These are phyloP conservation scores for Nomada flava DNA, from an alignment of 2,888 invertebrate species.

Conservation along the genomic window DNA sequence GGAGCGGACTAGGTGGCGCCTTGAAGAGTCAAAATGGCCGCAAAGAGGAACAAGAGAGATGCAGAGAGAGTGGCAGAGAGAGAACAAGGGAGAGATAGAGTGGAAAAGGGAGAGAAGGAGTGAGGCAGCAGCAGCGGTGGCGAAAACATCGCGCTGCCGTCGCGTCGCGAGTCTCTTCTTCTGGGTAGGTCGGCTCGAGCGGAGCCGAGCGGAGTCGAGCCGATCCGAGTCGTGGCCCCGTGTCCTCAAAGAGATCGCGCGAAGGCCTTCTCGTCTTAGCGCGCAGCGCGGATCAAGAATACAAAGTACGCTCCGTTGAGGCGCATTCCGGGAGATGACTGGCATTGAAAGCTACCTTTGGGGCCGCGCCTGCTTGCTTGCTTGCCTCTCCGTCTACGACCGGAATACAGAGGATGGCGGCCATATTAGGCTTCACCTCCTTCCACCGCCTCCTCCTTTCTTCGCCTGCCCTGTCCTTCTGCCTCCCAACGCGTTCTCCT, in stretches of 20 bases:
- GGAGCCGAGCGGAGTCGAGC: conserved; percentile 36
- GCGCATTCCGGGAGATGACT: conserved; percentile 83
- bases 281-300: conserved; percentile 75
- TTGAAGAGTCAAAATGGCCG: conserved; percentile 70
- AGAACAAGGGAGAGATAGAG: conserved; percentile 1
- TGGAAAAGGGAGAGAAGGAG: conserved; percentile 8
- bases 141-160: conserved; percentile 16
- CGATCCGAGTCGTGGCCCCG: conserved; percentile 60
- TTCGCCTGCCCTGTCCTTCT: conserved; percentile 37
- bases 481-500: conserved; percentile 9
- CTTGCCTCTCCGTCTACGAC: conserved; percentile 75
- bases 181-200: conserved; percentile 32
- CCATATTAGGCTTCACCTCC: conserved; percentile 79
- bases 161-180: conserved; percentile 23
- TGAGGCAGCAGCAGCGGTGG: conserved; percentile 12
- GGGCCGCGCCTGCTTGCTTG: conserved; percentile 75
- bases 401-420: conserved; percentile 83
- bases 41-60: conserved; percentile 25
- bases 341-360: conserved; percentile 81
- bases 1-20: conserved; percentile 70
- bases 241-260: conserved; percentile 77
- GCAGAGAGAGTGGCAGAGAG: conserved; percentile 1
- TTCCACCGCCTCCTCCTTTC: conserved; percentile 61
- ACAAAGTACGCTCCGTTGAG: conserved; percentile 78
- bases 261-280: conserved; percentile 74